These are phyloP conservation scores for Pyrochroa serraticornis DNA, from an alignment of 2,888 invertebrate genomes.

Conservation along the genomic window DNA sequence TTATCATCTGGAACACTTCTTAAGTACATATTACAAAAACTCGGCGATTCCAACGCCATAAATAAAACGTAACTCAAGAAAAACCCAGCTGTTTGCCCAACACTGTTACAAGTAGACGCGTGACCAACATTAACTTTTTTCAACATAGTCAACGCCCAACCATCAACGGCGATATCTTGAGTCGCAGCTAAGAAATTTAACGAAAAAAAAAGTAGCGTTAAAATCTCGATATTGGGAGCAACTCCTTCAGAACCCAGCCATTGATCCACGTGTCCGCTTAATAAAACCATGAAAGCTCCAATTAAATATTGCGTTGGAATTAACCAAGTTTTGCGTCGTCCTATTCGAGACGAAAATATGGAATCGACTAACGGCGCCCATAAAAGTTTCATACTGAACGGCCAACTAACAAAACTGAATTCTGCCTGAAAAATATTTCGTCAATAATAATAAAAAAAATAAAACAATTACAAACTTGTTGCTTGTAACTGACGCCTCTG, in stretches of 20 bases:
- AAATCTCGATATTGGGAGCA: constrained; percentile 72
- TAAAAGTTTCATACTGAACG: constrained; percentile 88
- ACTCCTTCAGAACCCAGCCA: constrained; percentile 70
- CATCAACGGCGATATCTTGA: constrained; percentile 99
- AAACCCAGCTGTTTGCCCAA: constrained; percentile 97
- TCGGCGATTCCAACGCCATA: constrained; percentile 92
- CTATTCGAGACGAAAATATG: constrained; percentile 81
- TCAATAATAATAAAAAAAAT: background rate
- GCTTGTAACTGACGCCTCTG: constrained; percentile 89
- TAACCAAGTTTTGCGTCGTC: constrained; percentile 94
- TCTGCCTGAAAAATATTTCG: constrained; percentile 67
- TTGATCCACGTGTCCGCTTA: constrained; percentile 73
- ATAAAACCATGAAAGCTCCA: constrained; percentile 85
- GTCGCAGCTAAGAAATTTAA: constrained; percentile 97
- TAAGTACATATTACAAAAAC: constrained; percentile 94
- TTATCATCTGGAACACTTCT: constrained; percentile 71
- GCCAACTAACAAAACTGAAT: constrained; percentile 94
- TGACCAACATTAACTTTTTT: constrained; percentile 96
- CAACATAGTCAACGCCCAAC: constrained; percentile 99
- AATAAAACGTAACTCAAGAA: constrained; percentile 97
- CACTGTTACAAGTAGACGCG: constrained; percentile 98
- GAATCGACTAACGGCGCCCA: constrained; percentile 99
- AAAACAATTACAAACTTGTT: constrained; percentile 68
- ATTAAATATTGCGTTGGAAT: constrained; percentile 93
- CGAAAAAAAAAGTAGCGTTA: constrained; percentile 87